phyloP scores from a whole-genome alignment of 2,797 vertebrate species.

The Mormyrus hasselquistii region DNA sequence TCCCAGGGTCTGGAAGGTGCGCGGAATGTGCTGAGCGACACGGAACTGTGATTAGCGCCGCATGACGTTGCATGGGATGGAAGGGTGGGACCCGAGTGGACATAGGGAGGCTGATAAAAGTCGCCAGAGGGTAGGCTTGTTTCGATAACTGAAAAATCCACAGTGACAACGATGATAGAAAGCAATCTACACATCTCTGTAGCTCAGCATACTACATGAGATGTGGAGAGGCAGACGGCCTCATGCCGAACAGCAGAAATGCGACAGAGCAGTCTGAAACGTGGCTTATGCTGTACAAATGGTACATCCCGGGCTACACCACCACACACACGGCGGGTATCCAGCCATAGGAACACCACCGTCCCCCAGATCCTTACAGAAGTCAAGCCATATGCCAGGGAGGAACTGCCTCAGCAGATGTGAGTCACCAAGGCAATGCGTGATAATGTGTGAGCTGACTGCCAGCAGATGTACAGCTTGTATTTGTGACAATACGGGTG shows the following conservation, averaged over 20 bases:
- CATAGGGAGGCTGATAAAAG: conserved; percentile 4
- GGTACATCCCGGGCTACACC: background rate
- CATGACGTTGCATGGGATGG: background rate
- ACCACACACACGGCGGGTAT: background rate
- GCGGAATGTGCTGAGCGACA: conserved; percentile 54
- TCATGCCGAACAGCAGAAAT: background rate
- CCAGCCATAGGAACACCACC: background rate
- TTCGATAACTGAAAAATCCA: background rate
- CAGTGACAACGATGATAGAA: background rate
- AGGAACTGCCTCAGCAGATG: background rate
- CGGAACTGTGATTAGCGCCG: background rate
- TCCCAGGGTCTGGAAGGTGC: conserved; percentile 38
- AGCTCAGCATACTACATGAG: background rate
- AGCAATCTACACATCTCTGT: background rate
- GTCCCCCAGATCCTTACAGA: background rate
- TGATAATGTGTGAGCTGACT: background rate
- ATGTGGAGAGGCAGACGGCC: background rate
- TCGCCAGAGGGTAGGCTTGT: conserved; percentile 21
- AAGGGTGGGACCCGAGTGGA: conserved; percentile 15
- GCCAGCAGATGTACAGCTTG: background rate
- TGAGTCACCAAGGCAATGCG: background rate
- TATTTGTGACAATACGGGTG: background rate
- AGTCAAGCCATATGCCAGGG: background rate
- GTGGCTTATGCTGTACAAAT: background rate
- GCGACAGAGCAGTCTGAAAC: background rate